phyloP scores from a whole-genome alignment of 2,888 invertebrate genomes.

The Octonoba sinensis region DNA sequence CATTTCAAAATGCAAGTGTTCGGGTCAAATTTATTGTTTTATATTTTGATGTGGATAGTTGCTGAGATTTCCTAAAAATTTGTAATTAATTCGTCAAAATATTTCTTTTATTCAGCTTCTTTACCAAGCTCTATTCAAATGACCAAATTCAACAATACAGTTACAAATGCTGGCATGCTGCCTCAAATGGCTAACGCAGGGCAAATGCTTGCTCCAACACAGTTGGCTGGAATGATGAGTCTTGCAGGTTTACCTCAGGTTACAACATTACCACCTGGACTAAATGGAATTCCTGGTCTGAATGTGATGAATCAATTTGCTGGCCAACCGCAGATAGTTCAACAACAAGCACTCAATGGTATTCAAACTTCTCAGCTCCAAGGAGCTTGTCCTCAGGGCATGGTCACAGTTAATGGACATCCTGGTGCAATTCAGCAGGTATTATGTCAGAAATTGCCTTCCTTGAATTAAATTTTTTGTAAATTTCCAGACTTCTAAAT shows the following conservation, averaged over 20 bases:
- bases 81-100: neutral
- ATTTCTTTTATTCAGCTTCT: slow-evolving; percentile 17
- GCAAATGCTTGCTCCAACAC: slow-evolving; percentile 50
- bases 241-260: slow-evolving; percentile 63
- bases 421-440: slow-evolving; percentile 39
- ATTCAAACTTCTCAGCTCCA: slow-evolving; percentile 35
- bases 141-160: slow-evolving; percentile 41
- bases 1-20: too few relatives aligned
- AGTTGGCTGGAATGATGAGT: slow-evolving; percentile 61
- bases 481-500: neutral
- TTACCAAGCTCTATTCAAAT: slow-evolving; percentile 45
- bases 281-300: slow-evolving; percentile 57
- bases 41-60: too few relatives aligned
- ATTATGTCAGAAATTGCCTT: neutral
- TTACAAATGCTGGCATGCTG: slow-evolving; percentile 29
- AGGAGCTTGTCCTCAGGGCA: slow-evolving; percentile 25
- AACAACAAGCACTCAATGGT: slow-evolving; percentile 33
- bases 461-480: neutral
- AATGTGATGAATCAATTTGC: slow-evolving; percentile 48
- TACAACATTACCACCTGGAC: slow-evolving; percentile 38
- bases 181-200: slow-evolving; percentile 48
- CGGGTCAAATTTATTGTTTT: too few relatives aligned
- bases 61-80: neutral
- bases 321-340: slow-evolving; percentile 37
- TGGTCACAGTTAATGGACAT: slow-evolving; percentile 59